Base-by-base conservation (phyloP, 1,140 invertebrate species). In the Microplitis demolitor region DNA sequence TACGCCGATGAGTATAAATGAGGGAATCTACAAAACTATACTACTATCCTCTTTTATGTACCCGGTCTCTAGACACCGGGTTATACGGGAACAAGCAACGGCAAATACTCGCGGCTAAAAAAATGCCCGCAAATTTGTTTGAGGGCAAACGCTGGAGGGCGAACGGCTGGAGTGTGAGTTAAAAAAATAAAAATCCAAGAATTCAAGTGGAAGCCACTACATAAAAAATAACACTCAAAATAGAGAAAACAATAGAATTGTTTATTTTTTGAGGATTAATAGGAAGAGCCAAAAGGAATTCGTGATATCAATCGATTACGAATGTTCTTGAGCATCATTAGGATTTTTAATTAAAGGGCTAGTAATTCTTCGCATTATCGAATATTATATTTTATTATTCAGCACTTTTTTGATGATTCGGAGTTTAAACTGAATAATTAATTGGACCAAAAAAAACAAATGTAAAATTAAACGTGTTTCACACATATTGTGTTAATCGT, bases 71-170 rank as follows among this genome's bases (percentile, higher is more conserved):
- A 39, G 39, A 4, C 62, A 64, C 39, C 6, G 39, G 62, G 11
- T 3, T 62, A 33, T 34, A 35, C 35, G 16, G 39, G 45, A 64
- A 64, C 37, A 64, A 72, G 39, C 45, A 51, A 67, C 39, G 56
- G n/a, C 51, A n/a, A 62, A 66, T 61, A 72, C 45, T 35, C 34
- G 50, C 56, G 51, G n/a, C 31, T 70, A 70, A 34, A 74, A 73
- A 74, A 74, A 74, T 69, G 62, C 67, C 31, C 16, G 51, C 61
- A 60, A 69, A 74, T 74, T 70, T 70, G 67, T 70, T 70, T 69
- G 61, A 58, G 33, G 11, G 11, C 51, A 14, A 64, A 64, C n/a
- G 62, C 35, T 50, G 37, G 39, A 64, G 39, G 62, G 39, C 16
- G n/a, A 64, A 35, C 8, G 37, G 14, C 11, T n/a, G 58, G 8